phyloP scores from a whole-genome alignment of 1,140 invertebrate genomes.

The Lanistes nyassanus region DNA sequence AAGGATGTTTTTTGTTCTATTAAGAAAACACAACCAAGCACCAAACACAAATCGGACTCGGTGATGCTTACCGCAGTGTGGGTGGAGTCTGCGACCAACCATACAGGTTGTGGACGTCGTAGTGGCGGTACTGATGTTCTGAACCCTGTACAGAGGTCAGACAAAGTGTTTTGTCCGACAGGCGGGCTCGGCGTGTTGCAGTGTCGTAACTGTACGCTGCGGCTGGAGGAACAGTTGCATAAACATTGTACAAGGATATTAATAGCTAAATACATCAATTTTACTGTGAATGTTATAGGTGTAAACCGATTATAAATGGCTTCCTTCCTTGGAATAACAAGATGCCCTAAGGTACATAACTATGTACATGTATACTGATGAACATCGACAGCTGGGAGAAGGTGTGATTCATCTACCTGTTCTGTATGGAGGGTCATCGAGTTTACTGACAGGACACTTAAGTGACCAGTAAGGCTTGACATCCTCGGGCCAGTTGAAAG shows the following conservation, averaged over 20 bases:
- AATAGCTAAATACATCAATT: no score
- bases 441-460: slow-evolving; percentile 43
- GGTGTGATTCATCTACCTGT: slow-evolving; percentile 39
- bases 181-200: slow-evolving; percentile 20
- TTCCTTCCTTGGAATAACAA: no score
- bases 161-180: slow-evolving; percentile 51
- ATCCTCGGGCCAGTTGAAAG: slow-evolving; percentile 58
- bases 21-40: no score
- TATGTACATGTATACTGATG: no score
- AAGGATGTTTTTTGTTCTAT: no score
- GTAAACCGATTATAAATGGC: no score
- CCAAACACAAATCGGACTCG: no score
- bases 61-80: slow-evolving; percentile 47
- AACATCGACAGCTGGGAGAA: no score
- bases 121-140: slow-evolving; percentile 44
- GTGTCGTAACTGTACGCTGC: slow-evolving; percentile 50
- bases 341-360: no score
- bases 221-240: slow-evolving; percentile 30
- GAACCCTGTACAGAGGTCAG: slow-evolving; percentile 45
- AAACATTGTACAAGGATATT: neutral
- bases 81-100: slow-evolving; percentile 57
- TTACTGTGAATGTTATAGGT: no score
- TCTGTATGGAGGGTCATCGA: slow-evolving; percentile 54
- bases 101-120: slow-evolving; percentile 63
- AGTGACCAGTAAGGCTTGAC: slow-evolving; percentile 45